Evolutionary conservation across 2,797 vertebrate genomes (phyloP).

Genomic region (Muscicapa striata): DNA sequence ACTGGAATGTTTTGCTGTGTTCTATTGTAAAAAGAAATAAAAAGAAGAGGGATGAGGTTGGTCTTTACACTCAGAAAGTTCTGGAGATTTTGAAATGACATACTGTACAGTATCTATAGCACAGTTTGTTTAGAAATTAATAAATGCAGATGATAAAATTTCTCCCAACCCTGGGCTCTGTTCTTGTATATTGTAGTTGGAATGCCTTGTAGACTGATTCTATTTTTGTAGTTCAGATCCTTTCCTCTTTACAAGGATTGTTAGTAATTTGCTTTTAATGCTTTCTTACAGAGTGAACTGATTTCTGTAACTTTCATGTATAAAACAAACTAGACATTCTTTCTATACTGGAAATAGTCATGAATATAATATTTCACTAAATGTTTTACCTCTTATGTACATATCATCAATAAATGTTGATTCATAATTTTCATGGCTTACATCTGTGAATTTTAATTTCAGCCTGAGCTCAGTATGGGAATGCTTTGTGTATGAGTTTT

Average conservation of each 20-base stretch:
- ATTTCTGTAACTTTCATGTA: conserved; percentile 84
- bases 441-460: not conserved
- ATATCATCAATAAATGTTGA: conserved; percentile 98
- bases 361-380: conserved; percentile 88
- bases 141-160: conserved; percentile 39
- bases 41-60: conserved; percentile 6
- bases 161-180: conserved; percentile 44
- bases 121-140: conserved; percentile 59
- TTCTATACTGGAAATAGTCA: conserved; percentile 77
- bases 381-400: conserved; percentile 95
- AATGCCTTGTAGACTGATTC: conserved; percentile 63
- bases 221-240: conserved; percentile 63
- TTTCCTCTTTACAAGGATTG: not conserved
- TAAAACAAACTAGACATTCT: conserved; percentile 79
- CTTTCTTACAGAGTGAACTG: conserved; percentile 82
- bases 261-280: conserved; percentile 76
- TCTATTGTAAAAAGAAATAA: not conserved
- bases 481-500: not conserved
- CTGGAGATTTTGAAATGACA: not conserved
- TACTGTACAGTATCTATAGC: conserved; percentile 40
- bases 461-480: not conserved
- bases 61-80: conserved; percentile 2
- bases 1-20: not conserved
- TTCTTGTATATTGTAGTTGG: conserved; percentile 59
- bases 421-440: conserved; percentile 85